Conservation (phyloP, 2,888 invertebrate genomes). For the Lamellibrachia satsuma region DNA sequence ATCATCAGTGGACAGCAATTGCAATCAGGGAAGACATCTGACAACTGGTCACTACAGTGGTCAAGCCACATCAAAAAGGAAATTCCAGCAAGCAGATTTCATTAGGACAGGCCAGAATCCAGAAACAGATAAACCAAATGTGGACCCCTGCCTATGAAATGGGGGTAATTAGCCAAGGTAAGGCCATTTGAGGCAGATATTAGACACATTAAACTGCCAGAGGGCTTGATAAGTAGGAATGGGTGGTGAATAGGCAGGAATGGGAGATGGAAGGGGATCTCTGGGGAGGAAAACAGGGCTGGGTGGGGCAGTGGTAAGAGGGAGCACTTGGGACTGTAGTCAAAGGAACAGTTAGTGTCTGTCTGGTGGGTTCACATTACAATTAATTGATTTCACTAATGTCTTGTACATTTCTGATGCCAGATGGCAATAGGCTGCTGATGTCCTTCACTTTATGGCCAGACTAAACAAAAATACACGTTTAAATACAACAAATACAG, state of each 20-base stretch:
- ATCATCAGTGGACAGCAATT: neutral
- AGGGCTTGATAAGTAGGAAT: neutral
- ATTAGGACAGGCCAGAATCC: neutral
- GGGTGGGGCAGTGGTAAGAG: neutral
- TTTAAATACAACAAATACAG: neutral
- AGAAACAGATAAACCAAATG: neutral
- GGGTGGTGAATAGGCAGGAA: neutral
- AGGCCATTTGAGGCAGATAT: neutral
- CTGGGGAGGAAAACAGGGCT: neutral
- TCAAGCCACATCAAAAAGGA: neutral
- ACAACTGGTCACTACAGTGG: neutral
- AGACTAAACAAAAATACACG: neutral
- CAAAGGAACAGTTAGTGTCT: neutral
- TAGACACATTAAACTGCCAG: neutral
- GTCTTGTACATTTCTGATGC: neutral
- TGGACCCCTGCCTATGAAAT: conserved; percentile 17
- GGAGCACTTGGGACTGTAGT: neutral
- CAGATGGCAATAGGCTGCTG: neutral
- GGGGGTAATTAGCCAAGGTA: neutral
- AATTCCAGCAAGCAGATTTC: neutral
- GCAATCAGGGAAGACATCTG: neutral
- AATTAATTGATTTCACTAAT: conserved; percentile 17
- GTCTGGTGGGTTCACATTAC: neutral
- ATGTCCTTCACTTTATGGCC: neutral
- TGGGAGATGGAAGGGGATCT: neutral